Percentiles rank a stretch among this genome's conserved stretches.
phyloP scores from a whole-genome alignment of 2,888 invertebrate species.

The Drosophila fungiperda region DNA sequence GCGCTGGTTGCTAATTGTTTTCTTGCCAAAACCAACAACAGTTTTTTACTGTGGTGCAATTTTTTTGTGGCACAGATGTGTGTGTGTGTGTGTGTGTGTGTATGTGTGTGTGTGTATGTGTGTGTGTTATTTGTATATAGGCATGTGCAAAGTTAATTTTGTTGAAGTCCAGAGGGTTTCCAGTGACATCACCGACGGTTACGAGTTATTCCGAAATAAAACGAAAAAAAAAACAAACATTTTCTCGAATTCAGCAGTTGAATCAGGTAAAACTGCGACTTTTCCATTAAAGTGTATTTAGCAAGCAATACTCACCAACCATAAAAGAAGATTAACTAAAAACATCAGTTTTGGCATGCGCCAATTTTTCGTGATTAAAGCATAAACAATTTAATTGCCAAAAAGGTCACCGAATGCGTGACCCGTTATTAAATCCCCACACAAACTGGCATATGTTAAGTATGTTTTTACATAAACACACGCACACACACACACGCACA shows the following conservation, averaged over 20 bases:
- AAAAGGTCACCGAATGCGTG: constrained; percentile 33
- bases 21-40: background rate
- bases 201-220: constrained; percentile 41
- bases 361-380: constrained; percentile 15
- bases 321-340: background rate
- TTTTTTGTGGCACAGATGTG: background rate
- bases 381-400: constrained; percentile 18
- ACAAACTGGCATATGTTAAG: background rate
- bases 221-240: constrained; percentile 29
- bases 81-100: background rate
- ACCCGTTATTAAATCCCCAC: constrained; percentile 15
- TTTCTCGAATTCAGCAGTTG: constrained; percentile 29
- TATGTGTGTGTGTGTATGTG: background rate
- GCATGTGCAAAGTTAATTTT: constrained; percentile 21
- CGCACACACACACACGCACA: background rate
- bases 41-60: background rate
- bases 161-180: constrained; percentile 28
- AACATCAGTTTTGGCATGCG: background rate
- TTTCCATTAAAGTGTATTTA: constrained; percentile 39
- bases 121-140: background rate
- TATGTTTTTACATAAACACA: background rate
- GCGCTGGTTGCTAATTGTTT: background rate
- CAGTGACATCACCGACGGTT: constrained; percentile 58
- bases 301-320: background rate
- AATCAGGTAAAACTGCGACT: constrained; percentile 34